These are phyloP conservation scores for Hydropsyche betteni DNA, from an alignment of 2,888 invertebrate species.

Conservation along the genomic window DNA sequence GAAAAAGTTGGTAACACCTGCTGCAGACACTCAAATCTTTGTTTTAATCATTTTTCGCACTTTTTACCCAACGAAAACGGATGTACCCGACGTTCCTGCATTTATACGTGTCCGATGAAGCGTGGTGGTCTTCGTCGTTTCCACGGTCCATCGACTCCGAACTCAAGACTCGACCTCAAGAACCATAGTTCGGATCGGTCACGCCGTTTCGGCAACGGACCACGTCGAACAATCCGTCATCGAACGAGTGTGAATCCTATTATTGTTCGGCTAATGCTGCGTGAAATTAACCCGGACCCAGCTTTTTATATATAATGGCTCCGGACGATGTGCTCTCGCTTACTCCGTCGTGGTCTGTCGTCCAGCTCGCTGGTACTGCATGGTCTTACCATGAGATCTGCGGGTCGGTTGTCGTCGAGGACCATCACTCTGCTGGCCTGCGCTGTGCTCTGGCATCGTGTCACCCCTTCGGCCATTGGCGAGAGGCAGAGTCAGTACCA, in stretches of 20 bases:
- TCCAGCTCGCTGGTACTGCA: not conserved
- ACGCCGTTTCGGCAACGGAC: slow-evolving; percentile 45
- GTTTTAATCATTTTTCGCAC: not conserved
- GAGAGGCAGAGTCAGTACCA: slow-evolving; percentile 55
- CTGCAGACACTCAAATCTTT: too few species aligned
- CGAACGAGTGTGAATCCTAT: slow-evolving; percentile 62
- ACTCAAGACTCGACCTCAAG: slow-evolving; percentile 41
- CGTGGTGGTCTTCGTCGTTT: slow-evolving; percentile 43
- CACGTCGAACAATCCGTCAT: slow-evolving; percentile 55
- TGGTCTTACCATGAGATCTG: slow-evolving; percentile 32
- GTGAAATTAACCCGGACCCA: slow-evolving; percentile 62
- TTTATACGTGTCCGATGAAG: slow-evolving; percentile 35
- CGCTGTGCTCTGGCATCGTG: slow-evolving; percentile 40
- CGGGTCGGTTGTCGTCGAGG: slow-evolving; percentile 4
- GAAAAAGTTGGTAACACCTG: too few species aligned
- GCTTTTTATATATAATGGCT: slow-evolving; percentile 49
- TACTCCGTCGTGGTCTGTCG: slow-evolving; percentile 41
- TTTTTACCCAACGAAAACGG: slow-evolving; percentile 35
- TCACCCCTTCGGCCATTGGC: slow-evolving; percentile 57
- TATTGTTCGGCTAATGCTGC: slow-evolving; percentile 63
- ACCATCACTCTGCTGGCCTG: slow-evolving; percentile 22
- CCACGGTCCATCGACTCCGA: slow-evolving; percentile 36
- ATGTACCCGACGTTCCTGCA: slow-evolving; percentile 40
- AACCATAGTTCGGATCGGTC: slow-evolving; percentile 48
- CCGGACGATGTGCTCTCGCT: slow-evolving; percentile 34